Percentiles rank a stretch among this genome's conserved stretches.
Evolutionary conservation across 2,888 invertebrate species (phyloP).

Genomic region (Cheilosia urbana): DNA sequence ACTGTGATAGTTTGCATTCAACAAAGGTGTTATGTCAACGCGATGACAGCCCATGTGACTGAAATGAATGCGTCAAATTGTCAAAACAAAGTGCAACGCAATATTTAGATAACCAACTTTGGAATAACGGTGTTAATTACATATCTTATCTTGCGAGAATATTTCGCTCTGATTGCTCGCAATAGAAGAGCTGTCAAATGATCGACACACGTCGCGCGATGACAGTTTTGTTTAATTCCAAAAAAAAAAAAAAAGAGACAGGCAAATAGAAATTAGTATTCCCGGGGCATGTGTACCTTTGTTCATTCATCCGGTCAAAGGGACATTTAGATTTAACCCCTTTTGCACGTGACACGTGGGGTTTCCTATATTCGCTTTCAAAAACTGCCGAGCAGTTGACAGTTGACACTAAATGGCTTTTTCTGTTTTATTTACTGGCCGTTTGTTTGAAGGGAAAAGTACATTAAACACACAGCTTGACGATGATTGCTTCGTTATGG

Average conservation of each 20-base stretch:
- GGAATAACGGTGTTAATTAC: background rate
- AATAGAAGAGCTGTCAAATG: slow-evolving; percentile 1
- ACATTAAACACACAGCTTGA: slow-evolving; percentile 36
- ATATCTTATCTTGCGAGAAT: background rate
- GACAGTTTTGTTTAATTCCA: slow-evolving; percentile 45
- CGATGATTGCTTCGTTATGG: slow-evolving; percentile 30
- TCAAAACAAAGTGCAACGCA: slow-evolving; percentile 13
- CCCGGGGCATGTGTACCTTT: slow-evolving; percentile 19
- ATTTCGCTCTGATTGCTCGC: slow-evolving; percentile 10
- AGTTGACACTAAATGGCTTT: slow-evolving; percentile 71
- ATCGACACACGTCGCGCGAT: background rate
- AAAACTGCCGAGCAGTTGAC: slow-evolving; percentile 61
- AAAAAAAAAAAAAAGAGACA: slow-evolving; percentile 11
- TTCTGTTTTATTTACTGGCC: slow-evolving; percentile 54
- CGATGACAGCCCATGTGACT: slow-evolving; percentile 32
- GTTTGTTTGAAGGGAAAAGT: slow-evolving; percentile 13
- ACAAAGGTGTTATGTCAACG: slow-evolving; percentile 35
- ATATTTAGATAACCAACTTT: slow-evolving; percentile 15
- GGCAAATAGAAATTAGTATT: slow-evolving; percentile 53
- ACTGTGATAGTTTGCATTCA: slow-evolving; percentile 1
- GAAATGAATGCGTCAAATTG: slow-evolving; percentile 29
- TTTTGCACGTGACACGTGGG: slow-evolving; percentile 59
- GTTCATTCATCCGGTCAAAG: slow-evolving; percentile 68
- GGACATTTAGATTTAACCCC: slow-evolving; percentile 62
- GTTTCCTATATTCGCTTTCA: slow-evolving; percentile 43